Percentiles rank a stretch among this genome's conserved stretches.
These are phyloP conservation scores for Sarcophaga carnaria DNA, from an alignment of 2,888 invertebrate species.

Conservation along the genomic window DNA sequence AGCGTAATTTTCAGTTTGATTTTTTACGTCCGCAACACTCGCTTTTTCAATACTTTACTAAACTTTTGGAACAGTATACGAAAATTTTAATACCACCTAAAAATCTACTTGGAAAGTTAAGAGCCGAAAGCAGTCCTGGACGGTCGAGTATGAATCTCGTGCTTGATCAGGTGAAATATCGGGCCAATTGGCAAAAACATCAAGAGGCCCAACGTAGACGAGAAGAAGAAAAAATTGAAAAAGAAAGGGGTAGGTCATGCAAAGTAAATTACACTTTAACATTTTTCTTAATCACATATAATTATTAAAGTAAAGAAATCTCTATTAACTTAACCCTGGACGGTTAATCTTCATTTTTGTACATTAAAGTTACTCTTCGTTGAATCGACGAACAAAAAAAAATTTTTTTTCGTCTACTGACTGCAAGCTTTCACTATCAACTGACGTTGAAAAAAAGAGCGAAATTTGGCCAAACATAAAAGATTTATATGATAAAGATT, in stretches of 20 bases:
- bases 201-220: constrained; percentile 95
- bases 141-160: constrained; percentile 83
- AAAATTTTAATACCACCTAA: constrained; percentile 98
- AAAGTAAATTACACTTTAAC: not conserved
- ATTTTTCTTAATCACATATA: too few species aligned
- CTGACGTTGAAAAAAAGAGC: too few species aligned
- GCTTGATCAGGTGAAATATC: constrained; percentile 94
- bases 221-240: constrained; percentile 97
- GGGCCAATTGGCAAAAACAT: constrained; percentile 98
- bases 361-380: too few species aligned
- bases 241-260: constrained; percentile 87
- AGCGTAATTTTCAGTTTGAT: constrained; percentile 99
- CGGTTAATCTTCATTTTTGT: too few species aligned
- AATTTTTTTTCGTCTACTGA: too few species aligned
- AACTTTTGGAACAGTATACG: constrained; percentile 98
- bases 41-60: constrained; percentile 98
- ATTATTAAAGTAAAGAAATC: too few species aligned
- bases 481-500: too few species aligned
- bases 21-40: constrained; percentile 99
- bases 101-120: constrained; percentile 90
- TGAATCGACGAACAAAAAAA: too few species aligned
- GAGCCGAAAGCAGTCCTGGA: constrained; percentile 88
- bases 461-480: too few species aligned
- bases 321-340: too few species aligned
- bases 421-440: too few species aligned